These are phyloP conservation scores for Centropus bengalensis DNA, from an alignment of 2,113 vertebrate genomes.

Conservation along the genomic window DNA sequence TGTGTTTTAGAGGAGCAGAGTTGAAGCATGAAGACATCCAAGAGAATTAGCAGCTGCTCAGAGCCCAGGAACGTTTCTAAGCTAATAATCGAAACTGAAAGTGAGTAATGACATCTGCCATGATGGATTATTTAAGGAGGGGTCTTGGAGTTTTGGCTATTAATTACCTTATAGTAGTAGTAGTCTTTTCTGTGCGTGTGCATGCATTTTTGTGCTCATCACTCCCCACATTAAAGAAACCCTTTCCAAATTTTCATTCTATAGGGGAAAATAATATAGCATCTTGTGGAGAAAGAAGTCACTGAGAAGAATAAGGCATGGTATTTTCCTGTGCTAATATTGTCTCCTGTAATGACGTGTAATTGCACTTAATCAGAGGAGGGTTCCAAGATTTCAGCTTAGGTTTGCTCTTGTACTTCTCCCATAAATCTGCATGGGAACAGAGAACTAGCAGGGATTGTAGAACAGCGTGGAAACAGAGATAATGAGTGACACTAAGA, in stretches of 20 bases:
- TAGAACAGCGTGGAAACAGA: not conserved
- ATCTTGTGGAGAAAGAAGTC: not conserved
- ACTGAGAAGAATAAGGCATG: not conserved
- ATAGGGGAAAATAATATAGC: not conserved
- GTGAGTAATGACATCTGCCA: constrained; percentile 4
- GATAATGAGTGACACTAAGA: not conserved
- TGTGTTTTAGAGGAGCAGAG: not conserved
- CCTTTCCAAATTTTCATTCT: not conserved
- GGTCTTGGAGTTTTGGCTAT: not conserved
- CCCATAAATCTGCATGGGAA: not conserved
- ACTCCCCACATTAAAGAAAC: not conserved
- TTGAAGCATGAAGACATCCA: not conserved
- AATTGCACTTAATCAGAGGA: not conserved
- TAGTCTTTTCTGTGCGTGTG: not conserved
- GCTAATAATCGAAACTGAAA: constrained; percentile 27
- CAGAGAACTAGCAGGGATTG: not conserved
- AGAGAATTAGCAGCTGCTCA: not conserved
- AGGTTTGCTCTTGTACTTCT: not conserved
- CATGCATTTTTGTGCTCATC: not conserved
- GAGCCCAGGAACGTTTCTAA: constrained; percentile 24
- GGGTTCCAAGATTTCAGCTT: not conserved
- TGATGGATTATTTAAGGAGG: not conserved
- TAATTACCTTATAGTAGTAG: not conserved
- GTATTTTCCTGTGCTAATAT: not conserved
- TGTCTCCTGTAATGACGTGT: not conserved